These are phyloP conservation scores for Acanthisitta chloris DNA, from an alignment of 2,113 vertebrate species.

Conservation along the genomic window DNA sequence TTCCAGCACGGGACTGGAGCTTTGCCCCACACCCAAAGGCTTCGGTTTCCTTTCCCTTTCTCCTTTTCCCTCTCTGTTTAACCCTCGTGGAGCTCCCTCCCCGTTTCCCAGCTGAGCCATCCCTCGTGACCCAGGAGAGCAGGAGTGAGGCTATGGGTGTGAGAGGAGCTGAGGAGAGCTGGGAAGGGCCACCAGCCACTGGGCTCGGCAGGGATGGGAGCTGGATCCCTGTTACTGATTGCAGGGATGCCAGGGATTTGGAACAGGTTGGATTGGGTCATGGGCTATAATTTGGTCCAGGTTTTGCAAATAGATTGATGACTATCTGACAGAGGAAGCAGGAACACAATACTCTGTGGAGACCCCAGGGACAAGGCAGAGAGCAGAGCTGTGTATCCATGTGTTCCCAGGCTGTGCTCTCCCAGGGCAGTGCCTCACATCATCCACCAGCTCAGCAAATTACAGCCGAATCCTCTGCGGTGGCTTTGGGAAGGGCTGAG, in stretches of 20 bases:
- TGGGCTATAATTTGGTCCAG: slow-evolving; percentile 67
- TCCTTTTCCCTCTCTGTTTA: background rate
- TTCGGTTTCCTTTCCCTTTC: background rate
- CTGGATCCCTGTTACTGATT: slow-evolving; percentile 42
- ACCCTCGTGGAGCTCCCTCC: background rate
- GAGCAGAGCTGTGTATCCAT: background rate
- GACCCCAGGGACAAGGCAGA: slow-evolving; percentile 30
- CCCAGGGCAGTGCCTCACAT: background rate
- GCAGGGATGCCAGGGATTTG: slow-evolving; percentile 63
- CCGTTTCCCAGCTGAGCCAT: slow-evolving; percentile 27
- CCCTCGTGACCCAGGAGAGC: too few species aligned
- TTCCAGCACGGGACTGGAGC: slow-evolving; percentile 59
- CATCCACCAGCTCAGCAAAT: slow-evolving; percentile 9
- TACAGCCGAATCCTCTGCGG: background rate
- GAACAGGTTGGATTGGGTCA: slow-evolving; percentile 41
- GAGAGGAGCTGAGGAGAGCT: background rate
- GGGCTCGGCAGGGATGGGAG: background rate
- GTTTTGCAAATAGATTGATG: slow-evolving; percentile 37
- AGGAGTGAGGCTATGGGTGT: background rate
- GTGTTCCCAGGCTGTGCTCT: background rate
- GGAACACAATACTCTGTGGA: background rate
- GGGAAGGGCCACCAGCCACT: background rate
- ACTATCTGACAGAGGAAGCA: background rate
- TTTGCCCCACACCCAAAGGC: background rate
- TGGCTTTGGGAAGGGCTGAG: background rate